Base-by-base conservation (phyloP, 2,888 invertebrate species). In the Lycaena phlaeas region DNA sequence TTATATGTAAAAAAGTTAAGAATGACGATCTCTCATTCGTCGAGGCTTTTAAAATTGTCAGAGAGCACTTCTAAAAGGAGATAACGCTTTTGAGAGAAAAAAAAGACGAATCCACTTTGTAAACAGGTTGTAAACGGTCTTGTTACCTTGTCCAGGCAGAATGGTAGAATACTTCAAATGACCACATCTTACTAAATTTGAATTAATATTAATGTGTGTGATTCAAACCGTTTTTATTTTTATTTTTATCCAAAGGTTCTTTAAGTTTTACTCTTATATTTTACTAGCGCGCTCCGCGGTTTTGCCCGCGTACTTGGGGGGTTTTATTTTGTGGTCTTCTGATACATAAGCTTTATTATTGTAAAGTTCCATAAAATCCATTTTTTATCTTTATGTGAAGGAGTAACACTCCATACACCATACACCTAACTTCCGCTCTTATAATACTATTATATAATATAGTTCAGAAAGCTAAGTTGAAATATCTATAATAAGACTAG, bases 51-150 rank as follows among this genome's bases (percentile, higher is more conserved):
- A 72, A 73, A 70, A 68, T 68, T 70, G 70, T 72, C 69, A 64
- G 68, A 63, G 63, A 57, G 65, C 62, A 68, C 70, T 70, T 68
- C 64, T 69, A 67, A 70, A 73, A 67, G 60, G 61, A 69, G 75
- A 76, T 76, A 77, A 75, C 61, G 62, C 54, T 62, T 60, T 61
- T 59, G 62, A 68, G 64, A 64, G 62, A 64, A n/a, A n/a, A 75
- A 74, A 72, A 74, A 67, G 63, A 56, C 40, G 54, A 63, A 57
- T 63, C 59, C 65, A 62, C 62, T 71, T 69, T 69, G 72, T 75
- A 70, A 77, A 74, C 77, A 69, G 67, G 75, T 73, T 77, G 78
- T 77, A 68, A 78, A 74, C 59, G 72, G 70, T 69, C 67, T 58
- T 53, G 50, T 53, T 48, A 49, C 10, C 25, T n/a, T 14, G 41